Base-by-base conservation (phyloP, 1,140 invertebrate species). In the Rhyacophila brunnea region DNA sequence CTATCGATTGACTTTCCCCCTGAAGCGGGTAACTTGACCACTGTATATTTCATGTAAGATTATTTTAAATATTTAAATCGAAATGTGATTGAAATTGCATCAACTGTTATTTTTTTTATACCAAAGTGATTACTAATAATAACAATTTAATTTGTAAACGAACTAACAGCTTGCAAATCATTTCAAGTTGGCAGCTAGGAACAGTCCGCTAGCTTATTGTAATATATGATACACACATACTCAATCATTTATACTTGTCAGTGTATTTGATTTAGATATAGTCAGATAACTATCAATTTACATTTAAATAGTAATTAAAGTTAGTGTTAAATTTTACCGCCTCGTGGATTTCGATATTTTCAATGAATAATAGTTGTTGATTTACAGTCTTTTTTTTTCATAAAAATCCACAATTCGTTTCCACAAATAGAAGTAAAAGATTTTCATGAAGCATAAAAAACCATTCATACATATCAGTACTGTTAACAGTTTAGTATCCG, bases 121-220 rank as follows among this genome's bases (percentile, higher is more conserved):
- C 63, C 63, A 65, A 65, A 65, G 63, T 61, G 58, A 65, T 61
- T 65, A 65, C 58, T 65, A 65, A 65, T 60, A 48, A 40, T 64
- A 51, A 64, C 57, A 64, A 60, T 56, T 58, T 64, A 60, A 60
- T 64, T 64, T 64, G 57, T 60, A 54, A 60, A 60, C 6, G 49
- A 59, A 59, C 43, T 56, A 65, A 61, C 55, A 60, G 46, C 47
- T 56, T 60, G 44, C 48, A 60, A 44, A 44, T 57, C 45, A 52
- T 44, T 46, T 56, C 17, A 56, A 48, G 43, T 51, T 36, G 63
- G 63, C 63, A 65, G 63, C 63, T 65, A 58, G 54, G 58, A 42
- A 40, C 47, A 53, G 56, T 61, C 54, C 48, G 48, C 60, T 58
- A 49, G 55, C 55, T 57, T 62, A 56, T 38, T 62, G 60, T 62